A percentile compares a stretch with the other conserved stretches of the same genome.
Conservation (phyloP, 2,797 vertebrate genomes). For the Lithobates sylvaticus region DNA sequence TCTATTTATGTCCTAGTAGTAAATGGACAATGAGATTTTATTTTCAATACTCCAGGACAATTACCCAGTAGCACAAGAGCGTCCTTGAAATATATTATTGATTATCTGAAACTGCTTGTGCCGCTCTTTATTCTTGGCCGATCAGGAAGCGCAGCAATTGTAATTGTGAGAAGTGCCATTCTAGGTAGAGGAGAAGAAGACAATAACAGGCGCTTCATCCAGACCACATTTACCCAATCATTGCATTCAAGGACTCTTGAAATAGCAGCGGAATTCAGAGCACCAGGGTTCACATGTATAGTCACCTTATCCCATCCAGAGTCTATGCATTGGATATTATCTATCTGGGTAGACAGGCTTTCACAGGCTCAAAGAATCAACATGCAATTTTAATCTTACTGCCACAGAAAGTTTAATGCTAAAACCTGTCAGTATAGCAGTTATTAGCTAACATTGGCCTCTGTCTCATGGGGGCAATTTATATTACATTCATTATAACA, state of each 20-base stretch:
- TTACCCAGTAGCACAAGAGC: slow-evolving; percentile 51
- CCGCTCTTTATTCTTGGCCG: slow-evolving; percentile 72
- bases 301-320: slow-evolving; percentile 67
- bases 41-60: slow-evolving; percentile 46
- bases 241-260: slow-evolving; percentile 78
- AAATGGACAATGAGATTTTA: slow-evolving; percentile 45
- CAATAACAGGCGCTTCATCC: slow-evolving; percentile 67
- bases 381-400: background rate
- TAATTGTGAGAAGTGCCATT: slow-evolving; percentile 76
- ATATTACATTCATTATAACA: background rate
- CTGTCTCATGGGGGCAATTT: background rate
- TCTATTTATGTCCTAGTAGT: slow-evolving; percentile 17
- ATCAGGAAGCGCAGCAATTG: slow-evolving; percentile 72
- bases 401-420: background rate
- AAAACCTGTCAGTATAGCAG: background rate
- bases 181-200: slow-evolving; percentile 68
- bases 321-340: slow-evolving; percentile 47
- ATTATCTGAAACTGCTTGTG: slow-evolving; percentile 74
- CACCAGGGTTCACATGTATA: slow-evolving; percentile 64
- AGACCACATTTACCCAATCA: slow-evolving; percentile 75
- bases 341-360: background rate
- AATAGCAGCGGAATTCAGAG: slow-evolving; percentile 68
- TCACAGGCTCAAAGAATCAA: background rate
- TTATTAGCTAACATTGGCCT: background rate
- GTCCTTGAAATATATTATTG: slow-evolving; percentile 60